phyloP scores from a whole-genome alignment of 1,140 invertebrate species.

The roundworm (Caenorhabditis elegans) region DNA sequence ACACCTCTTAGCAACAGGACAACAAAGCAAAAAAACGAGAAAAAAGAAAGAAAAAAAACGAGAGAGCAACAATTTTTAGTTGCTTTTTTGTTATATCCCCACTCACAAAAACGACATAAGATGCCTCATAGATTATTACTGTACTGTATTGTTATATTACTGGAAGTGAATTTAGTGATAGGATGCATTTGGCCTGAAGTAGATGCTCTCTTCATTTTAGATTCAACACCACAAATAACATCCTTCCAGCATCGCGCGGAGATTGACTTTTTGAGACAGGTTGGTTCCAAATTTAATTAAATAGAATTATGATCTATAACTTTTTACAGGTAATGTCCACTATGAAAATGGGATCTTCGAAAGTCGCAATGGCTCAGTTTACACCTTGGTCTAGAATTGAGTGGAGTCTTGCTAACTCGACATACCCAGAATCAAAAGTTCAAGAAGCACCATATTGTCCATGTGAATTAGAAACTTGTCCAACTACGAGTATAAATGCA shows the following conservation, averaged over 20 bases:
- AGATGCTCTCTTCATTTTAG: not conserved
- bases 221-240: not conserved
- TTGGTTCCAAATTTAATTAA: not conserved
- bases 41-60: not conserved
- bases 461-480: not conserved
- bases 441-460: constrained; percentile 21
- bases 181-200: constrained; percentile 7
- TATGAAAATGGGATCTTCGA: constrained; percentile 11
- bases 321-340: constrained; percentile 13
- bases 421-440: not conserved
- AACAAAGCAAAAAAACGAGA: not conserved
- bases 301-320: no score
- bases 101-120: not conserved
- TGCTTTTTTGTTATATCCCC: constrained; percentile 19
- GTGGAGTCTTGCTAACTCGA: not conserved
- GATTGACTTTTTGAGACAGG: constrained; percentile 7
- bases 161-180: no score
- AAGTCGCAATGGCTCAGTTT: constrained; percentile 13
- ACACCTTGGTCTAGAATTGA: not conserved
- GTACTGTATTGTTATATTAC: no score
- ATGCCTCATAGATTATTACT: not conserved
- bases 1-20: not conserved
- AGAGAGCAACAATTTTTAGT: not conserved
- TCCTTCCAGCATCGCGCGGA: not conserved
- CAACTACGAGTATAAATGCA: not conserved